These are phyloP conservation scores for Ypsolopha scabrella DNA, from an alignment of 2,888 invertebrate genomes.

Conservation along the genomic window DNA sequence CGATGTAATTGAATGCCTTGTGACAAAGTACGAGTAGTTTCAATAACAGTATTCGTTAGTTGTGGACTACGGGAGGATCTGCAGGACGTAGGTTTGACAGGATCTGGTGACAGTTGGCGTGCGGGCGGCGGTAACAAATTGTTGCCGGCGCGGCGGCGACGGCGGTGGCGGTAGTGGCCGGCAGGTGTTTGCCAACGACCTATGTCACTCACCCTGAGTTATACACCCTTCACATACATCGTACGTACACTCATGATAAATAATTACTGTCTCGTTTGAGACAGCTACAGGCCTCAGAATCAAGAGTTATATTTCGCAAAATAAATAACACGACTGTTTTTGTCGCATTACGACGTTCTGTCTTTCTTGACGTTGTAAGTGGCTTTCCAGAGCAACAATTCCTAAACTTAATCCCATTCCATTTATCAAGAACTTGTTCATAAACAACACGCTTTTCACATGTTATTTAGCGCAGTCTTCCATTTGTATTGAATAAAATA, in stretches of 20 bases:
- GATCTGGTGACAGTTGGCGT: not conserved
- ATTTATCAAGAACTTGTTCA: too few relatives aligned
- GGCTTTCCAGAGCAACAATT: too few relatives aligned
- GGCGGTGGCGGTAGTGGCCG: not conserved
- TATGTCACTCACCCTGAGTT: constrained; percentile 17
- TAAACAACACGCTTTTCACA: not conserved
- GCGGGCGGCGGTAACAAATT: constrained; percentile 5
- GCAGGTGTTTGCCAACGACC: constrained; percentile 2
- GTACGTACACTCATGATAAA: constrained; percentile 3
- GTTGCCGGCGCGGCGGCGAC: constrained; percentile 1
- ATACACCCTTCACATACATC: constrained; percentile 12
- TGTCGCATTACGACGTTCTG: too few relatives aligned
- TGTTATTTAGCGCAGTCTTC: constrained; percentile 6
- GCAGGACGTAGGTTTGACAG: not conserved
- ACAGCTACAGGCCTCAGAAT: not conserved
- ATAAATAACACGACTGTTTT: too few relatives aligned
- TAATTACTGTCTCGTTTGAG: constrained; percentile 13
- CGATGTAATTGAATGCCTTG: too few relatives aligned
- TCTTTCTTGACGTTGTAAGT: too few relatives aligned
- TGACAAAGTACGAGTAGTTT: not conserved
- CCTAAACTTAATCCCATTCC: too few relatives aligned
- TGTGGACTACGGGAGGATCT: not conserved
- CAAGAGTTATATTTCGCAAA: not conserved
- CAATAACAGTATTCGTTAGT: not conserved
- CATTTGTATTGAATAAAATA: constrained; percentile 36